Conservation (phyloP, 2,888 invertebrate species). For the Diarsia rubi region DNA sequence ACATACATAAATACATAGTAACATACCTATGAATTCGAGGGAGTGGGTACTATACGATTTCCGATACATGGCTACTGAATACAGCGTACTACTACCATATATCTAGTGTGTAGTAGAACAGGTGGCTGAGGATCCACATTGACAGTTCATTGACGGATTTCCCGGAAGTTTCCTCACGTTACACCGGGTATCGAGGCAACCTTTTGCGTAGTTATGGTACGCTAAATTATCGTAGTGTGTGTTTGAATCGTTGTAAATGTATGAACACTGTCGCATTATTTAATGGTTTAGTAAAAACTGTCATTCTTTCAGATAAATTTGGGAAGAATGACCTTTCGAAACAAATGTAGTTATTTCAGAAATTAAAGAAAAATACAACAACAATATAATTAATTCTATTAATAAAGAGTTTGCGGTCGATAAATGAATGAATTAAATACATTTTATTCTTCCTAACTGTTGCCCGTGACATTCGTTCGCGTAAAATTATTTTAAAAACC, state of each 20-base stretch:
- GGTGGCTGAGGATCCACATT: neutral
- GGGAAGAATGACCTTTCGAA: neutral
- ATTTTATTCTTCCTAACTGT: conserved; percentile 9
- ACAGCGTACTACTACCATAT: neutral
- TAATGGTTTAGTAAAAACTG: too few species aligned
- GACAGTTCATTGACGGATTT: conserved; percentile 28
- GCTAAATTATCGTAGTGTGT: neutral
- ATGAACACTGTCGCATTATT: neutral
- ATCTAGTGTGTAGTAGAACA: neutral
- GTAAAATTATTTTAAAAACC: too few species aligned
- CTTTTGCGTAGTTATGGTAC: neutral
- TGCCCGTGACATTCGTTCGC: neutral
- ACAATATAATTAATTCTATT: conserved; percentile 6
- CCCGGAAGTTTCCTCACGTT: conserved; percentile 2
- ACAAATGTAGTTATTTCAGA: neutral
- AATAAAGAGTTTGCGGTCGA: conserved; percentile 19
- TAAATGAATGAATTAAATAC: conserved; percentile 21
- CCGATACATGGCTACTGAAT: neutral
- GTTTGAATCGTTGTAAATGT: neutral
- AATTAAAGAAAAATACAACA: conserved; percentile 17
- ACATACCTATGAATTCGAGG: neutral
- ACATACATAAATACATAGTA: neutral
- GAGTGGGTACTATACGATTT: conserved; percentile 9
- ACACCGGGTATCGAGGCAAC: neutral
- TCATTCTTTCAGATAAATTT: neutral